phyloP scores from a whole-genome alignment of 1,140 invertebrate genomes.

The Drosophila kohkoa region DNA sequence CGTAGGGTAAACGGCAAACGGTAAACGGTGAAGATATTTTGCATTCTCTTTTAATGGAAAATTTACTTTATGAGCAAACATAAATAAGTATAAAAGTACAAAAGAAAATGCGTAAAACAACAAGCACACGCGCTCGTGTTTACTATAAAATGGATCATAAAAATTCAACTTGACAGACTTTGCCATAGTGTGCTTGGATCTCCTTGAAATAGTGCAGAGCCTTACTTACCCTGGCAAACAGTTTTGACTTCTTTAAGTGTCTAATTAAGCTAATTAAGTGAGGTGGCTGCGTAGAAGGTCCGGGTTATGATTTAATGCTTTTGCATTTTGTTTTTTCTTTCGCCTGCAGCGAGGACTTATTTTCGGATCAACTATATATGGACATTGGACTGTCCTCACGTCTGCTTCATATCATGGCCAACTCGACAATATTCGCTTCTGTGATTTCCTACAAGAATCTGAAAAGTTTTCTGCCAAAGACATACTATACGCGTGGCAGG shows the following conservation, averaged over 20 bases:
- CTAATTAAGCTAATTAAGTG: constrained; percentile 72
- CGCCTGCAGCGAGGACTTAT: constrained; percentile 76
- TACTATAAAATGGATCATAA: constrained; percentile 66
- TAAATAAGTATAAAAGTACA: constrained; percentile 54
- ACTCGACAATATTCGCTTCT: constrained; percentile 83
- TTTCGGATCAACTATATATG: constrained; percentile 84
- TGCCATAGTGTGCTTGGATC: background rate
- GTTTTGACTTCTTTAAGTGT: constrained; percentile 48
- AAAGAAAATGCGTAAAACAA: constrained; percentile 63
- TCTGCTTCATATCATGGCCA: constrained; percentile 80
- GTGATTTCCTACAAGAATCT: constrained; percentile 87
- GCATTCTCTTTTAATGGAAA: constrained; percentile 70
- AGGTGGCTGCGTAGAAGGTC: constrained; percentile 23
- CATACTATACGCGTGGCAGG: constrained; percentile 85
- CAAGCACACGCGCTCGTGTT: constrained; percentile 27
- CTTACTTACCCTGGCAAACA: constrained; percentile 6
- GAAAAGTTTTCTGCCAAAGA: constrained; percentile 86
- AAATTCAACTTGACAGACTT: constrained; percentile 59
- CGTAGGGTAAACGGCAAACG: constrained; percentile 26
- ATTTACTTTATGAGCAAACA: constrained; percentile 75
- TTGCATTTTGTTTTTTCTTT: background rate
- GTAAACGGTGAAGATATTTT: constrained; percentile 45
- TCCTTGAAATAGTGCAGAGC: background rate
- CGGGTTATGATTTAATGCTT: constrained; percentile 41
- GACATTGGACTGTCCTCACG: constrained; percentile 77